Evolutionary conservation across 2,888 invertebrate species (phyloP), one percentile per base, ranked within the genome.

Genomic region (Oscheius sp.): DNA sequence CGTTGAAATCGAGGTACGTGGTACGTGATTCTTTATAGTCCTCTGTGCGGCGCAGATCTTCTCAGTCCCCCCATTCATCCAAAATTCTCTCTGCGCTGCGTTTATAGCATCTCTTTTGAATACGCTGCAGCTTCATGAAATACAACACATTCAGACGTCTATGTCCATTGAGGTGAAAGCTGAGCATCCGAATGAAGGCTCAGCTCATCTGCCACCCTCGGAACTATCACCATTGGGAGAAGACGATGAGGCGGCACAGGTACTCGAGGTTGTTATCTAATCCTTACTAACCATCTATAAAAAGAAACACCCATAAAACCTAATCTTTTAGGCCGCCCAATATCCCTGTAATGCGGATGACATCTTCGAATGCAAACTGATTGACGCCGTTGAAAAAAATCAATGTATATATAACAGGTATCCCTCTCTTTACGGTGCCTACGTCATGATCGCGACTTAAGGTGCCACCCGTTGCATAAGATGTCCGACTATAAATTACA

Each of bases 401-500:
- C 76, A 74, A 53, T 80, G 82, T 77, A 74, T 82, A 21, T 82
- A 79, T 65, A 80, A 82, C 57, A 77, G 80, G 66, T 77, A 68
- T 68, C 7, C 32, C 10, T 65, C 29, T 42, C 62, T 32, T 66
- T 68, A 68, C 68, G 42, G 53, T 37, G 55, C n/a, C 35, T 53
- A 68, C 55, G 68, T 68, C 53, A 55, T 7, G 42, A 42, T 42
- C 42, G 42, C 42, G 42, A 7, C 33, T 11, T 62, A 63, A 77
- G 77, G 58, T 79, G 74, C 63, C 79, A 81, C 55, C 79, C 81
- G 35, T 58, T 79, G 68, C 79, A 81, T 73, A 81, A 81, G 70
- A 71, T 77, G 58, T 63, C 76, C 55, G 79, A 79, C 37, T 78
- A 76, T 68, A 77, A 77, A 51, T 72, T 75, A 51, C 75, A 76